Conservation (phyloP, 2,797 vertebrate species). For the Sus cebifrons region DNA sequence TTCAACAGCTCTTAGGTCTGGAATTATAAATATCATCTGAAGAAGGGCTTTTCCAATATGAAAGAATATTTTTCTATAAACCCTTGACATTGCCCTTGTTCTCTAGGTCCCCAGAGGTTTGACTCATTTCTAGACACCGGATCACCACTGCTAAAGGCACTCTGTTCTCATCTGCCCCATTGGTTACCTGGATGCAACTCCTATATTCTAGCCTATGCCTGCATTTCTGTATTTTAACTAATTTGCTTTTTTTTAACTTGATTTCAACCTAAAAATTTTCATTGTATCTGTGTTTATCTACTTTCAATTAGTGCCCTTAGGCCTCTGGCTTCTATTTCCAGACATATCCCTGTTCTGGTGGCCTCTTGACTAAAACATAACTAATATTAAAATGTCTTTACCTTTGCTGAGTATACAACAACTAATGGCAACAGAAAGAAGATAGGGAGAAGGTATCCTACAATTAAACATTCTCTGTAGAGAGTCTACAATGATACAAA, state of each 20-base stretch:
- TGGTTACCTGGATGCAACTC: conserved; percentile 9
- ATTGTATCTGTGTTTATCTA: conserved; percentile 5
- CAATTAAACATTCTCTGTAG: conserved; percentile 14
- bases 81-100: conserved; percentile 41
- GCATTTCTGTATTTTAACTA: conserved; percentile 24
- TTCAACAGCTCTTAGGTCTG: conserved; percentile 29
- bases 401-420: neutral
- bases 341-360: neutral
- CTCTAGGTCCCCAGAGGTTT: neutral
- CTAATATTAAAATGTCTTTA: neutral
- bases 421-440: neutral
- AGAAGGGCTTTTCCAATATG: neutral
- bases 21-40: conserved; percentile 36
- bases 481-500: conserved; percentile 20
- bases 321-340: neutral
- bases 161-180: neutral
- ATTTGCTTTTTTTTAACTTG: neutral
- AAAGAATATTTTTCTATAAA: neutral
- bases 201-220: neutral
- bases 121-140: conserved; percentile 9
- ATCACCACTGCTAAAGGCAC: neutral
- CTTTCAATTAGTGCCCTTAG: neutral
- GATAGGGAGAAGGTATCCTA: neutral
- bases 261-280: conserved; percentile 52
- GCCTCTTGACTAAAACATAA: neutral